These are phyloP conservation scores for Mesorhabditis sp. DNA, from an alignment of 2,888 invertebrate species.

Conservation along the genomic window DNA sequence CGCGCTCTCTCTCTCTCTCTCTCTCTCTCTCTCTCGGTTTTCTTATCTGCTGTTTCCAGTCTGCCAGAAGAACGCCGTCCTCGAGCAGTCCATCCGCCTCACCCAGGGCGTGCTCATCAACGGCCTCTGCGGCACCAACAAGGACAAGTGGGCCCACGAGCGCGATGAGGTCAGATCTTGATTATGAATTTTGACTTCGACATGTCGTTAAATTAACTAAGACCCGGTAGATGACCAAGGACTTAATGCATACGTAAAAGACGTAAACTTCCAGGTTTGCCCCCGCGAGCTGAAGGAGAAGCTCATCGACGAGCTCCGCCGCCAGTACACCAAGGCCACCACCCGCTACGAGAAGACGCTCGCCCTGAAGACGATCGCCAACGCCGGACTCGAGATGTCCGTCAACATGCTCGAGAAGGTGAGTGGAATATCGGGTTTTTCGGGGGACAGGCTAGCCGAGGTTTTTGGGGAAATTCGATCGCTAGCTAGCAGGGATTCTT, in stretches of 20 bases:
- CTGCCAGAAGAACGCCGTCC: constrained; percentile 17
- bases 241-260: constrained; percentile 2
- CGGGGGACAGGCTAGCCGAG: too few relatives aligned
- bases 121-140: constrained; percentile 34
- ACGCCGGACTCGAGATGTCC: constrained; percentile 47
- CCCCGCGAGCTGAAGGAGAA: constrained; percentile 31
- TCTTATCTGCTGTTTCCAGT: constrained; percentile 9
- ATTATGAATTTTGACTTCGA: neutral
- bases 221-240: constrained; percentile 18
- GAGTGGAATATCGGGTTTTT: too few relatives aligned
- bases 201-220: neutral
- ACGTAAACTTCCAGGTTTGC: constrained; percentile 18
- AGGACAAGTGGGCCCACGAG: constrained; percentile 6
- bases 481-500: too few relatives aligned
- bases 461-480: too few relatives aligned
- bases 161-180: neutral
- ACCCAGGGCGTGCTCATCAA: constrained; percentile 33
- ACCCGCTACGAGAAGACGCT: constrained; percentile 44
- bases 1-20: too few relatives aligned
- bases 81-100: constrained; percentile 38
- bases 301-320: constrained; percentile 29
- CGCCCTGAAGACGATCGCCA: constrained; percentile 48
- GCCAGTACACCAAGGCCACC: constrained; percentile 23
- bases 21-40: too few relatives aligned
- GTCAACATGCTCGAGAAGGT: constrained; percentile 41